Conservation (phyloP, 1,140 invertebrate species). For the Drosophila bipectinata region DNA sequence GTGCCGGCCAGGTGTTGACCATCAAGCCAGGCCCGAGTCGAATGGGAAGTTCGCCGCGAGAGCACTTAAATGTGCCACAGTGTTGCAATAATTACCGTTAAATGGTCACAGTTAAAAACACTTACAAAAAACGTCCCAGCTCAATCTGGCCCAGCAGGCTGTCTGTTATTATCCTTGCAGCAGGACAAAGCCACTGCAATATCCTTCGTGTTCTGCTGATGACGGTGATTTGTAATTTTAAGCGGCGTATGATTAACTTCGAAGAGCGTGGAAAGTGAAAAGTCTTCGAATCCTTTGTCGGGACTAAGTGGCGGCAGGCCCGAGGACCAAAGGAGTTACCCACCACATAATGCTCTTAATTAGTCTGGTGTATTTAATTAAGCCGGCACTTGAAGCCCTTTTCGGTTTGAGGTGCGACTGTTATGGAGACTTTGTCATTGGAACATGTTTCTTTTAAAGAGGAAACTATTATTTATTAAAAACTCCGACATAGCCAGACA, state of each 20-base stretch:
- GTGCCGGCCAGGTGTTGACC: slow-evolving; percentile 45
- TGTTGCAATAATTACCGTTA: slow-evolving; percentile 81
- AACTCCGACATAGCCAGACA: too few relatives aligned
- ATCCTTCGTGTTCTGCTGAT: slow-evolving; percentile 50
- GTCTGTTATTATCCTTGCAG: slow-evolving; percentile 71
- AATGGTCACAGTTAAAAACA: slow-evolving; percentile 78
- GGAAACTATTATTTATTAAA: too few relatives aligned
- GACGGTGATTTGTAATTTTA: slow-evolving; percentile 79
- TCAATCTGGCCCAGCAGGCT: slow-evolving; percentile 51
- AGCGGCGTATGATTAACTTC: slow-evolving; percentile 77
- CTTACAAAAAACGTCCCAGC: slow-evolving; percentile 32
- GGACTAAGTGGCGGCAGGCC: neutral
- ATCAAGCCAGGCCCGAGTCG: slow-evolving; percentile 25
- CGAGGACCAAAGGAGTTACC: neutral
- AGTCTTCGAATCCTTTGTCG: neutral
- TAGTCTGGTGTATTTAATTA: slow-evolving; percentile 2
- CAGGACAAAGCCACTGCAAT: slow-evolving; percentile 17
- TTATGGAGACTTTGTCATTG: too few relatives aligned
- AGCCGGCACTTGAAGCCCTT: neutral
- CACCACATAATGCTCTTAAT: neutral
- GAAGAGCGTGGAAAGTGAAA: slow-evolving; percentile 13
- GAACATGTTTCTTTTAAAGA: too few relatives aligned
- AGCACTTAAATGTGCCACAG: slow-evolving; percentile 80
- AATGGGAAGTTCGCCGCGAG: slow-evolving; percentile 23
- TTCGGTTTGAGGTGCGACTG: too few relatives aligned